Base-by-base conservation (phyloP, 2,113 vertebrate species). In the Sceloporus undulatus region DNA sequence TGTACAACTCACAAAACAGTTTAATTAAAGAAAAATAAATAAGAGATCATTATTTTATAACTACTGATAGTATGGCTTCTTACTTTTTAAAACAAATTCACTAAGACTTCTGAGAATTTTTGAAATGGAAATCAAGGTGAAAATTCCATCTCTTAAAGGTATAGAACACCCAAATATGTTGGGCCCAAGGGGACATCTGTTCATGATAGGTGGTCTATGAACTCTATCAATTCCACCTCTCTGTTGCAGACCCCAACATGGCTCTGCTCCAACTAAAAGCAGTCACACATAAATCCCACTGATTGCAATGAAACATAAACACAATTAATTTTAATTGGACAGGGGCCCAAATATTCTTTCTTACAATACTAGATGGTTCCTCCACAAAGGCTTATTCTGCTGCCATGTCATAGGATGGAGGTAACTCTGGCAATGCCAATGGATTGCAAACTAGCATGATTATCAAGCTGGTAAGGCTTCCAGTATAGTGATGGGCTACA, bases 81-180 rank as follows among this genome's bases (percentile, higher is more conserved):
- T 91, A 34, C 65, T 70, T 79, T 91, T 90, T 87, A 85, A 91
- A 90, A 85, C 38, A 52, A 88, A 75, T 83, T 21, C 86, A 0
- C 27, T 74, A 88, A 56, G 82, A 92, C 78, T 91, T 82, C 1
- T 65, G 7, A 89, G 92, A 81, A 18, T 76, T 29, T 29, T 14
- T 62, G 11, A 62, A 62, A 62, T 62, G 11, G 59, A 62, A 14
- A 90, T 25, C 71, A 79, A 48, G 38, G 85, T 85, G 68, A 56
- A 89, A 93, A 94, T 88, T 84, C 92, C 65, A 91, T 91, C 84
- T 89, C 82, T 84, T 85, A 93, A 86, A 92, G 85, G 91, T 40
- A 78, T 93, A 91, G 2, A 92, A 95, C 93, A 84, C 14, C 27
- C 48, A 95, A 90, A 82, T 79, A 92, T 91, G 88, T 48, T 59